A percentile compares a stretch with the other conserved stretches of the same genome.
Evolutionary conservation across 2,113 vertebrate species (phyloP).

Genomic region (Formicarius rufipectus): DNA sequence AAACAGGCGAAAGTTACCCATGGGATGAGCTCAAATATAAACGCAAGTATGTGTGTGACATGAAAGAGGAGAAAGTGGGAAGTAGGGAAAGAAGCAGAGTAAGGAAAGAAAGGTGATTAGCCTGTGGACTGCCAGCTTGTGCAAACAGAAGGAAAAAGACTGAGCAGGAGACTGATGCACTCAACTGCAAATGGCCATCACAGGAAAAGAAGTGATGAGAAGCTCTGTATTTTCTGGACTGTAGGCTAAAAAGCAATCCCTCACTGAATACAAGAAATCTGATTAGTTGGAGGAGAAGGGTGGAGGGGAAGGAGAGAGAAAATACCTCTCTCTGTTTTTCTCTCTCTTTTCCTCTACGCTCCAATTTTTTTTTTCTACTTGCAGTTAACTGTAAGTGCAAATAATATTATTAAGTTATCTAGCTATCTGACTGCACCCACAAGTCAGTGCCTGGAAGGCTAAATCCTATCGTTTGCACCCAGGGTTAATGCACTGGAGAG

Average conservation of each 20-base stretch:
- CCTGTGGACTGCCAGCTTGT: not conserved
- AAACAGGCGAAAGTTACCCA: not conserved
- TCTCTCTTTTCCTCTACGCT: not conserved
- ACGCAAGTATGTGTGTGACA: not conserved
- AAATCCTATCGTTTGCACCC: slow-evolving; percentile 42
- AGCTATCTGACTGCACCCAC: slow-evolving; percentile 39
- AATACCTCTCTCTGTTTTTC: not conserved
- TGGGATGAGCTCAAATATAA: not conserved
- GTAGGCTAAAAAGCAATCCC: not conserved
- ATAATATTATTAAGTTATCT: slow-evolving; percentile 61
- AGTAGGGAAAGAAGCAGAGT: not conserved
- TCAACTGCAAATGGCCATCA: slow-evolving; percentile 12
- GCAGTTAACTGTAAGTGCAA: slow-evolving; percentile 29
- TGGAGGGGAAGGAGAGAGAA: not conserved
- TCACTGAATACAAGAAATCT: not conserved
- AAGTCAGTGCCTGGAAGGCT: slow-evolving; percentile 28
- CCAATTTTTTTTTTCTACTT: slow-evolving; percentile 10
- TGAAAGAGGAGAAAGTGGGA: not conserved
- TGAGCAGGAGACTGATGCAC: not conserved
- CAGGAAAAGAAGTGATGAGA: not conserved
- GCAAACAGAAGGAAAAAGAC: not conserved
- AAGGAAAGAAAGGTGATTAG: not conserved
- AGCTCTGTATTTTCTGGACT: not conserved
- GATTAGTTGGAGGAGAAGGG: not conserved
- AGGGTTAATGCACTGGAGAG: slow-evolving; percentile 46